phyloP scores from a whole-genome alignment of 2,888 invertebrate genomes.

The Leptopilina syphax region DNA sequence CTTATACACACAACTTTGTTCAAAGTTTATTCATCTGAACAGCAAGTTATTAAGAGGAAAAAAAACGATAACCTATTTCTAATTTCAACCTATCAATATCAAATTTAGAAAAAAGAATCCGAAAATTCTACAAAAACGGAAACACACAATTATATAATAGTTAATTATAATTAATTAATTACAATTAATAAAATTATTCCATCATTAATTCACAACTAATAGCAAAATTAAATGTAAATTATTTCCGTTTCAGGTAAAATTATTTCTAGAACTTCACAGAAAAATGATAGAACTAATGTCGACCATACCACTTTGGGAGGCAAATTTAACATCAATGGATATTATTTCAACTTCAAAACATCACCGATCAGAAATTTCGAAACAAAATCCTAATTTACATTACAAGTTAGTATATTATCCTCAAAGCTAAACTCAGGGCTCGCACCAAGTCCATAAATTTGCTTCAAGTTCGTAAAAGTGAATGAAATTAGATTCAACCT shows the following conservation, averaged over 20 bases:
- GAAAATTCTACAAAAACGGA: too few relatives aligned
- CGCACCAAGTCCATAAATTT: too few relatives aligned
- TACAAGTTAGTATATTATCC: slow-evolving; percentile 8
- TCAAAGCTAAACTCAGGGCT: too few relatives aligned
- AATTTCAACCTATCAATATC: neutral
- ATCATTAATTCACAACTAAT: too few relatives aligned
- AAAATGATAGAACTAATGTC: slow-evolving; percentile 79
- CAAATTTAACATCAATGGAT: slow-evolving; percentile 50
- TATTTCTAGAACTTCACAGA: slow-evolving; percentile 80
- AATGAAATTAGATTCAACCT: too few relatives aligned
- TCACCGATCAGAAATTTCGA: slow-evolving; percentile 28
- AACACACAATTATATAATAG: too few relatives aligned
- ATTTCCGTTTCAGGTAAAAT: slow-evolving; percentile 76
- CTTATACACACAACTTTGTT: neutral
- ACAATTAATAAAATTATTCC: too few relatives aligned
- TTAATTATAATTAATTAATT: too few relatives aligned
- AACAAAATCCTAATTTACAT: neutral
- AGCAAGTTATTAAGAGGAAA: neutral
- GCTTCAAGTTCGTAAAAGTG: too few relatives aligned
- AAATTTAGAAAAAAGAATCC: too few relatives aligned
- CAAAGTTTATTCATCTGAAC: slow-evolving; percentile 3
- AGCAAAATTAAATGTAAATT: neutral
- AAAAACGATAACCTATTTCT: neutral
- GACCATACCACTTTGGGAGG: slow-evolving; percentile 57
- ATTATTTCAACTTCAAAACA: slow-evolving; percentile 1